Conservation (phyloP, 1,140 invertebrate genomes). For the Diuraphis noxia region DNA sequence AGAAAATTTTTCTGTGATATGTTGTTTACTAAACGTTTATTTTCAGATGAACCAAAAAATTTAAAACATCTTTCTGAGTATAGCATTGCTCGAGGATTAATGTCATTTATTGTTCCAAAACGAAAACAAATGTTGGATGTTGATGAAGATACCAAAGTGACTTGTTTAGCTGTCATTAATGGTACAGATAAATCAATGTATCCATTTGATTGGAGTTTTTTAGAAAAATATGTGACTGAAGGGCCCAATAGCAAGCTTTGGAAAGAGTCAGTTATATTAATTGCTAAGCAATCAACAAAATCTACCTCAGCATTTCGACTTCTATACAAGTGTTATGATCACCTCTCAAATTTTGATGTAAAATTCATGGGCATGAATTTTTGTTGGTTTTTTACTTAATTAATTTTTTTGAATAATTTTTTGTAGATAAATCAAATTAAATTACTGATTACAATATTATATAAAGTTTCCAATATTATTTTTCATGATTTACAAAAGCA, state of each 20-base stretch:
- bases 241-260: conserved; percentile 23
- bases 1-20: background rate
- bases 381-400: background rate
- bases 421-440: conserved; percentile 26
- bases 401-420: background rate
- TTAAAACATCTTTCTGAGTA: conserved; percentile 30
- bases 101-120: conserved; percentile 38
- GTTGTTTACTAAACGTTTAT: background rate
- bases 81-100: conserved; percentile 42
- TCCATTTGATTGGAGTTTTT: conserved; percentile 38
- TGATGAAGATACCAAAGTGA: conserved; percentile 1
- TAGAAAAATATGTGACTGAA: conserved; percentile 29
- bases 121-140: conserved; percentile 25
- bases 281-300: conserved; percentile 40
- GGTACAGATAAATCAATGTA: conserved; percentile 42
- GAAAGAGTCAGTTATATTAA: conserved; percentile 43
- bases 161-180: conserved; percentile 34
- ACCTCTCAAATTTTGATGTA: conserved; percentile 37
- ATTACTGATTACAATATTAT: background rate
- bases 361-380: background rate
- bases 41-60: conserved; percentile 46
- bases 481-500: conserved; percentile 44
- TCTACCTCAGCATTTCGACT: conserved; percentile 47
- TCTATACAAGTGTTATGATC: conserved; percentile 32
- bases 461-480: conserved; percentile 48